Evolutionary conservation across 1,140 invertebrate genomes (phyloP).

Genomic region (Augochlora pura): DNA sequence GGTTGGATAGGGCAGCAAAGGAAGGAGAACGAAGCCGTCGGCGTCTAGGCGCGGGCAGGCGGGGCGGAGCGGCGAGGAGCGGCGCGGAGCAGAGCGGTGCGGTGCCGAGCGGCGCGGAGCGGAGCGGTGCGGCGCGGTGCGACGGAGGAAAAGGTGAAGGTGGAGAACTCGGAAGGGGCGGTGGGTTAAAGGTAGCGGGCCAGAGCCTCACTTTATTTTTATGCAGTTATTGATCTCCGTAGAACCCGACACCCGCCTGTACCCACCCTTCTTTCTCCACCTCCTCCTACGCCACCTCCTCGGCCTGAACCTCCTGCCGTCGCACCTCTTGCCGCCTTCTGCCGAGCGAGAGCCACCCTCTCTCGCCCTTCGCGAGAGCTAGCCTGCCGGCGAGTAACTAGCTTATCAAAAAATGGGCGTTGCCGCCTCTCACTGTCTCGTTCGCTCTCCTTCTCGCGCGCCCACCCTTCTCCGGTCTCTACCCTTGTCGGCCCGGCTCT

Average conservation of each 20-base stretch:
- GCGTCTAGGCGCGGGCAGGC: conserved; percentile 26
- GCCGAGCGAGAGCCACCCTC: conserved; percentile 62
- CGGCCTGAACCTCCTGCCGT: conserved; percentile 62
- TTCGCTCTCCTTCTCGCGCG: conserved; percentile 62
- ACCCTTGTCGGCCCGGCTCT: conserved; percentile 5
- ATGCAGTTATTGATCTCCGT: conserved; percentile 81
- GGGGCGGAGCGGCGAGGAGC: too few species aligned
- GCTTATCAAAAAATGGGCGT: conserved; percentile 82
- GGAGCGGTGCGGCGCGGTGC: conserved; percentile 30
- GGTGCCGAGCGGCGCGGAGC: neutral
- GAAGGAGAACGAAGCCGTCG: conserved; percentile 54
- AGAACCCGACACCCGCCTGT: conserved; percentile 73
- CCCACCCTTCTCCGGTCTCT: conserved; percentile 10
- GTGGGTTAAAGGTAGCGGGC: conserved; percentile 80
- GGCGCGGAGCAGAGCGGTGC: neutral
- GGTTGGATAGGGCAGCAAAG: conserved; percentile 44
- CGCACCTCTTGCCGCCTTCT: conserved; percentile 62
- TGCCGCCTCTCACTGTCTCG: conserved; percentile 75
- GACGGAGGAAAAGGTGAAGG: conserved; percentile 65
- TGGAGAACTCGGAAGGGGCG: conserved; percentile 66
- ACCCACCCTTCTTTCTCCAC: conserved; percentile 57
- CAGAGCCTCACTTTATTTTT: conserved; percentile 80
- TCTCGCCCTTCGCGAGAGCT: conserved; percentile 67
- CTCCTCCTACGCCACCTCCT: conserved; percentile 50
- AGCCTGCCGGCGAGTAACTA: conserved; percentile 77